Evolutionary conservation across 30 jellyfish, hydroid and myxozoan species (phyloP).

Genomic region (Pseudorhiza aurosa): DNA sequence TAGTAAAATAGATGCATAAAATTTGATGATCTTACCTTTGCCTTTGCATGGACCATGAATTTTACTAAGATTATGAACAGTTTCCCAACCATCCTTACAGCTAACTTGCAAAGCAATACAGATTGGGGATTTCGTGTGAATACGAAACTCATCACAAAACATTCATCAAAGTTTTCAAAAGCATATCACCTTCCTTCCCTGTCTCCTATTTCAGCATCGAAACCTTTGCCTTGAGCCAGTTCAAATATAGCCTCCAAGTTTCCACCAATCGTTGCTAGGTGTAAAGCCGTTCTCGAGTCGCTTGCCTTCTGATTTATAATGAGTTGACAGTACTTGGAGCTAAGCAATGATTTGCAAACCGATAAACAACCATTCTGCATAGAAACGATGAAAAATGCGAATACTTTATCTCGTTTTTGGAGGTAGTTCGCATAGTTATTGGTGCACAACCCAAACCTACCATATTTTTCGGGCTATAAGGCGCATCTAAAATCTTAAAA

Average conservation of each 20-base stretch:
- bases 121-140: no score
- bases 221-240: constrained; percentile 56
- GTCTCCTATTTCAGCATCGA: constrained; percentile 50
- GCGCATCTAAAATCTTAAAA: no score
- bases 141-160: background rate
- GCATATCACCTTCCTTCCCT: constrained; percentile 64
- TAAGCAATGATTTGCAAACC: constrained; percentile 30
- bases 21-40: no score
- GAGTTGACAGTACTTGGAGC: constrained; percentile 8
- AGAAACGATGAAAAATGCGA: background rate
- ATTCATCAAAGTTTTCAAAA: background rate
- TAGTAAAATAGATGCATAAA: no score
- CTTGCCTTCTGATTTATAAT: constrained; percentile 36
- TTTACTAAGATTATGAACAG: no score
- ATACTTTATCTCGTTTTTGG: background rate
- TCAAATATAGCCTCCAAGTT: constrained; percentile 59
- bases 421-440: no score
- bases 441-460: no score
- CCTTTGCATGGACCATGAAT: no score
- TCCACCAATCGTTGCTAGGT: constrained; percentile 72
- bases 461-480: no score
- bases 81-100: no score
- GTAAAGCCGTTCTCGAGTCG: constrained; percentile 55
- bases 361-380: constrained; percentile 68
- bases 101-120: no score